phyloP scores from a whole-genome alignment of 2,888 invertebrate species.

The Conops quadrifasciatus region DNA sequence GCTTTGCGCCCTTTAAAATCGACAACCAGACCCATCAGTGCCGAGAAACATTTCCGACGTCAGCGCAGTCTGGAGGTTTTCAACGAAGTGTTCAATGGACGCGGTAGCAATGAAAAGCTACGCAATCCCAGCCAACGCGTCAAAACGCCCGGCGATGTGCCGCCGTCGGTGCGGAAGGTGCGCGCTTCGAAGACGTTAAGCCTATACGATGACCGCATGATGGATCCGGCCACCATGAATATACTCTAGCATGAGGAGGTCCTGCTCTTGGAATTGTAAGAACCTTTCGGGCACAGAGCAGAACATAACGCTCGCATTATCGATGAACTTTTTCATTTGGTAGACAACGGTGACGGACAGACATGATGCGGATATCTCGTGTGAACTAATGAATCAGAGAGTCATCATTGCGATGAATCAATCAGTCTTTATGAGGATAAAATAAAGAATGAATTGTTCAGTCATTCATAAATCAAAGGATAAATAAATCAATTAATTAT shows the following conservation, averaged over 20 bases:
- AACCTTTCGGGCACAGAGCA: conserved; percentile 40
- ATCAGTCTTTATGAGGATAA: no score
- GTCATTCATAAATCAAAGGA: no score
- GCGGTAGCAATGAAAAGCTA: conserved; percentile 71
- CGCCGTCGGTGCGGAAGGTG: conserved; percentile 78
- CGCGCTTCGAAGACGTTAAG: conserved; percentile 80
- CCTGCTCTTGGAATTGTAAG: conserved; percentile 65
- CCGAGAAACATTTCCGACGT: conserved; percentile 63
- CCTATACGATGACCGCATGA: conserved; percentile 88
- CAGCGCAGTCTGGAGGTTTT: conserved; percentile 81
- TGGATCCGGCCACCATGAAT: conserved; percentile 68
- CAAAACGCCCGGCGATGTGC: conserved; percentile 84
- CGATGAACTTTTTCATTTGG: neutral
- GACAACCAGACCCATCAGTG: conserved; percentile 13
- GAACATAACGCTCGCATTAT: conserved; percentile 45
- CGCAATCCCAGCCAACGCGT: conserved; percentile 80
- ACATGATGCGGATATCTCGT: no score
- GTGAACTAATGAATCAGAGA: no score
- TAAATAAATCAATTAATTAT: no score
- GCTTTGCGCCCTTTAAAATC: conserved; percentile 11
- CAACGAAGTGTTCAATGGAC: conserved; percentile 76
- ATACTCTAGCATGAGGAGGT: conserved; percentile 66
- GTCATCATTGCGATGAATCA: no score
- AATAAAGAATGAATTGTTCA: no score
- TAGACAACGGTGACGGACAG: no score